Evolutionary conservation across 2,888 invertebrate genomes (phyloP), one percentile per base, ranked within the genome.

Genomic region (Chydorus sphaericus): DNA sequence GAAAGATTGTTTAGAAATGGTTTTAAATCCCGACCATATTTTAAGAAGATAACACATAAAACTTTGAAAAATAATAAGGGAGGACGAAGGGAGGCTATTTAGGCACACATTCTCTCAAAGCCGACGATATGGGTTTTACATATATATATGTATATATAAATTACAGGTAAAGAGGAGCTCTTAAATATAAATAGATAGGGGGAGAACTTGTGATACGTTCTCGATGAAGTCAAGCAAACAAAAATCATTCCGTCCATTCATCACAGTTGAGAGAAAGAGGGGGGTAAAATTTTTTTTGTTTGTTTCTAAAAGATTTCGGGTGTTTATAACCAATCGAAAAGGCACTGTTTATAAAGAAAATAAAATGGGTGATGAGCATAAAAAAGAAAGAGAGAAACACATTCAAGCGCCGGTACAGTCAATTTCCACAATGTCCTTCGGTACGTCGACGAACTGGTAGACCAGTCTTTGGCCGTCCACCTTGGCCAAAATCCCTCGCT

Each of bases 371-470:
- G 44, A 44, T 44, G 44, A 44, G 44, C 44, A 44, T n/a, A 38
- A 38, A 38, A 1, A 38, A 38, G 38, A n/a, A 20, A 38, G 38
- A n/a, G 4, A 38, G 16, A n/a, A 44, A 26, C 28, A 3, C 28
- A 14, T 44, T 44, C 26, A 89, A 78, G 86, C 85, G 62, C 86
- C 84, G 70, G 86, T 85, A 75, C 93, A 93, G 77, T 93, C 93
- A 68, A 94, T 94, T 78, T 94, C 94, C 61, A 94, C 80, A 67
- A 94, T 93, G 75, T 93, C 92, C 78, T 93, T 93, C 68, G 97
- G 97, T 69, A 98, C 93, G 73, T 97, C 96, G 62, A 97, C 96
- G 76, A 98, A 98, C 75, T 97, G 96, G 75, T 98, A 98, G 59
- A 98, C 98, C 65, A 98, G 80, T 63, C 98, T 78, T 74, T 98